Percentiles rank a stretch among this genome's conserved stretches.
Evolutionary conservation across 2,888 invertebrate species (phyloP).

Genomic region (Congeria kusceri): DNA sequence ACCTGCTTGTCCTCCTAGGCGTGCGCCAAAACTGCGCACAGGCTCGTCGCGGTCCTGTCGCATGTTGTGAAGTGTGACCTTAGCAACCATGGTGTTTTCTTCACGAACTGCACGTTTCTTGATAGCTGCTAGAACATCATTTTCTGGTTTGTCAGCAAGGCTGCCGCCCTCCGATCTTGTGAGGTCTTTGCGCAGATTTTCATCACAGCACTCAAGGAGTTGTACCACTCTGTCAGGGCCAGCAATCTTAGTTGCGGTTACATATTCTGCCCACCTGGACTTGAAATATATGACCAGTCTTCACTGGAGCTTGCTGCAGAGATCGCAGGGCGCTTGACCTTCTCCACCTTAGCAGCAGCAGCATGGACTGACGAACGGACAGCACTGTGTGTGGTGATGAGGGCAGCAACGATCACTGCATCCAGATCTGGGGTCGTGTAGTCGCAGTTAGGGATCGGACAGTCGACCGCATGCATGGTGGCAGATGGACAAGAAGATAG

Average conservation of each 20-base stretch:
- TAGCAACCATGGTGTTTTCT: slow-evolving; percentile 56
- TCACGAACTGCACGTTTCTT: slow-evolving; percentile 50
- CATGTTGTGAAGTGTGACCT: slow-evolving; percentile 49
- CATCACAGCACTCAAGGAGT: slow-evolving; percentile 65
- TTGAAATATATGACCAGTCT: slow-evolving; percentile 50
- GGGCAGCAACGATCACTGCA: slow-evolving; percentile 51
- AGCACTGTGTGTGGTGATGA: slow-evolving; percentile 43
- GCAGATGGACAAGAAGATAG: no score
- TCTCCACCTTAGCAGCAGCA: slow-evolving; percentile 26
- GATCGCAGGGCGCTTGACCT: slow-evolving; percentile 44
- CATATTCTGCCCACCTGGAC: slow-evolving; percentile 62
- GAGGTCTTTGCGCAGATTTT: slow-evolving; percentile 57
- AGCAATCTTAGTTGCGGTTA: slow-evolving; percentile 55
- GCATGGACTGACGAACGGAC: slow-evolving; percentile 6
- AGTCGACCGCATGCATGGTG: slow-evolving; percentile 41
- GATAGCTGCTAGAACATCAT: slow-evolving; percentile 46
- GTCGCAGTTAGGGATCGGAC: slow-evolving; percentile 52
- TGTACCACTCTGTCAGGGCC: slow-evolving; percentile 57
- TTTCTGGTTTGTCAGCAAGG: slow-evolving; percentile 40
- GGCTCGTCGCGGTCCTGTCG: slow-evolving; percentile 66
- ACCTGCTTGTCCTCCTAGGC: slow-evolving; percentile 62
- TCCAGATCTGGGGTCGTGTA: slow-evolving; percentile 53
- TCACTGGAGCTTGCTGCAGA: slow-evolving; percentile 38
- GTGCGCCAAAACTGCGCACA: slow-evolving; percentile 57
- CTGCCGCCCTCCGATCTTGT: slow-evolving; percentile 53